Evolutionary conservation across 2,113 vertebrate species (phyloP).

Genomic region (Kobus ellipsiprymnus): DNA sequence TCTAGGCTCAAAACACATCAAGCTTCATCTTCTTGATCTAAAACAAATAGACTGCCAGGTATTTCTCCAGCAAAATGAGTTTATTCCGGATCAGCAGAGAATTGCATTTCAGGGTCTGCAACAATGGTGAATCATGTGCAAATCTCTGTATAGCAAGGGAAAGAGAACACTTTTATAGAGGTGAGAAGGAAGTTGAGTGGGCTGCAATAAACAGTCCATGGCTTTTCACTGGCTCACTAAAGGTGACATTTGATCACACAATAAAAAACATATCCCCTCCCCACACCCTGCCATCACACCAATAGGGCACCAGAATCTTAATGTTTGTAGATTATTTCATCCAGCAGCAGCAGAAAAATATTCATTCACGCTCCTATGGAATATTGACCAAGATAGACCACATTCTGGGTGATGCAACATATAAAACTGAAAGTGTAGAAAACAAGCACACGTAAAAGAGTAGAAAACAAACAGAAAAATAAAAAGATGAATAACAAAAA

Average conservation of each 20-base stretch:
- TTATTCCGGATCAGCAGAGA: neutral
- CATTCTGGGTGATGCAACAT: neutral
- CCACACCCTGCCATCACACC: accelerated
- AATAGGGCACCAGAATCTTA: neutral
- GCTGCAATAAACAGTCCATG: neutral
- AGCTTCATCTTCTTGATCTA: neutral
- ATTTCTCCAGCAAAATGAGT: neutral
- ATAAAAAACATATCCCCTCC: accelerated
- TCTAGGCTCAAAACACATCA: neutral
- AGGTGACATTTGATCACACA: neutral
- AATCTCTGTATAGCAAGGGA: neutral
- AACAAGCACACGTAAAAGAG: neutral
- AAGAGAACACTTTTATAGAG: neutral
- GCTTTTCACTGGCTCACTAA: neutral
- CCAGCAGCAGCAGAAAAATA: neutral
- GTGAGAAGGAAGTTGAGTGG: neutral
- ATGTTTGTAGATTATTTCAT: neutral
- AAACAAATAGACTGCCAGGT: neutral
- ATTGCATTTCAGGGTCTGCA: neutral
- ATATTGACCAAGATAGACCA: neutral
- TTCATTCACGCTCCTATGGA: neutral
- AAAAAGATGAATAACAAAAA: neutral
- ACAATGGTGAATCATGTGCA: too few species aligned
- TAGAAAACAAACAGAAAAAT: neutral
- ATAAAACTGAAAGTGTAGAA: neutral